Percentiles rank a stretch among this genome's conserved stretches.
Evolutionary conservation across 2,113 vertebrate species (phyloP).

Genomic region (Gavialis gangeticus): DNA sequence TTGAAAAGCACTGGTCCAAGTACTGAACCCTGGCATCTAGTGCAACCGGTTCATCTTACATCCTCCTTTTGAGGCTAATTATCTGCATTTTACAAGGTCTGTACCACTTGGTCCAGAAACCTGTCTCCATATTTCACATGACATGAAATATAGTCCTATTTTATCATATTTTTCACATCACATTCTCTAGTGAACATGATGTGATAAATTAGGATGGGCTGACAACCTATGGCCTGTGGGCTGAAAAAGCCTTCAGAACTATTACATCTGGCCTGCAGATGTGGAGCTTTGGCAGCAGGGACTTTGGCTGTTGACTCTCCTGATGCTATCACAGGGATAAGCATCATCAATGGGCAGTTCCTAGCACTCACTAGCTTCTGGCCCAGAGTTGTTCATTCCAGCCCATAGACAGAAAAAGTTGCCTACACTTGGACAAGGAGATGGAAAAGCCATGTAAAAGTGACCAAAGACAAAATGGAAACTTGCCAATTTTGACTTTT

Average conservation of each 20-base stretch:
- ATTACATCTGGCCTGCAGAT: no score
- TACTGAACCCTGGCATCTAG: background rate
- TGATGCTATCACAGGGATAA: no score
- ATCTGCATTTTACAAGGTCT: background rate
- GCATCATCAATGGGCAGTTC: no score
- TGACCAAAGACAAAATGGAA: background rate
- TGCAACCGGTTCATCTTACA: background rate
- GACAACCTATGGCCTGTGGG: no score
- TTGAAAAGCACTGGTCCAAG: no score
- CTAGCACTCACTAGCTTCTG: no score
- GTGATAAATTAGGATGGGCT: background rate
- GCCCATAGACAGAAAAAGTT: no score
- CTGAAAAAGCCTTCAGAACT: no score
- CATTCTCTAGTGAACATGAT: background rate
- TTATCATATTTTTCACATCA: background rate
- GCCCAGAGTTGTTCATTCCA: no score
- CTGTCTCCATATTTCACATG: background rate
- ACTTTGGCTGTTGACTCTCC: no score
- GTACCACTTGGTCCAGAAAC: background rate
- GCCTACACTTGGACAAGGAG: background rate
- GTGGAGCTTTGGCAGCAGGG: no score
- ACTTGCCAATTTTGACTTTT: background rate
- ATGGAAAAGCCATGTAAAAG: background rate
- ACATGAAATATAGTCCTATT: background rate
- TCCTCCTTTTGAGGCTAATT: background rate